These are phyloP conservation scores for Gnatocerus cornutus DNA, from an alignment of 2,888 invertebrate species.

Conservation along the genomic window DNA sequence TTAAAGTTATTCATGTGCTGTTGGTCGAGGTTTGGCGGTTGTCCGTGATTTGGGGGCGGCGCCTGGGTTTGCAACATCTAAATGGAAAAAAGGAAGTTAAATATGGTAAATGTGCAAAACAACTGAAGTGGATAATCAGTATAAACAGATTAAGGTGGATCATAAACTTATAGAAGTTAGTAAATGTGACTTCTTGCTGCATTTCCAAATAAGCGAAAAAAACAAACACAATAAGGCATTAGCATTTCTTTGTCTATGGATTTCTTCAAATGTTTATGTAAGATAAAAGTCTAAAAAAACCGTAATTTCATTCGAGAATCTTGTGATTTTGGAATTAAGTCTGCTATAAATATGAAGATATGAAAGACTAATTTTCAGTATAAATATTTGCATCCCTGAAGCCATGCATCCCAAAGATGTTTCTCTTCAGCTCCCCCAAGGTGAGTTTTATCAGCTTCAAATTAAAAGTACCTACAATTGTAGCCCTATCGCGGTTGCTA, in stretches of 20 bases:
- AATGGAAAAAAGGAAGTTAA: conserved; percentile 19
- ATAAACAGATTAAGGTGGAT: too few species aligned
- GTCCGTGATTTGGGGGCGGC: conserved; percentile 66
- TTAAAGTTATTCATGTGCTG: conserved; percentile 70
- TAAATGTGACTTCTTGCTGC: too few species aligned
- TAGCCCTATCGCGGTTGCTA: too few species aligned
- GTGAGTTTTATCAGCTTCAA: conserved; percentile 8
- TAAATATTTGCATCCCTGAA: not conserved
- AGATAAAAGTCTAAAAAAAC: not conserved
- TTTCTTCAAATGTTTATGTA: not conserved
- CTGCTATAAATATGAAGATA: too few species aligned
- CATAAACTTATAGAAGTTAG: too few species aligned
- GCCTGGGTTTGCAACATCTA: conserved; percentile 62
- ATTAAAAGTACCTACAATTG: conserved; percentile 22
- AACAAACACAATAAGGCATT: too few species aligned
- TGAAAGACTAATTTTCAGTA: not conserved
- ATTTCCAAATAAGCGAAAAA: too few species aligned
- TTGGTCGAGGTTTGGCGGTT: conserved; percentile 64
- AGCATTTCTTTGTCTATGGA: not conserved
- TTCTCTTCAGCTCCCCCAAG: conserved; percentile 20
- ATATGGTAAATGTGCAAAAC: too few species aligned
- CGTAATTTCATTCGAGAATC: too few species aligned
- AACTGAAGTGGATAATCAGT: too few species aligned
- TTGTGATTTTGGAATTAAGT: too few species aligned
- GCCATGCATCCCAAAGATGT: conserved; percentile 10